Percentiles rank a stretch among this genome's conserved stretches.
phyloP scores from a whole-genome alignment of 2,797 vertebrate species.

The Argyrosomus regius region DNA sequence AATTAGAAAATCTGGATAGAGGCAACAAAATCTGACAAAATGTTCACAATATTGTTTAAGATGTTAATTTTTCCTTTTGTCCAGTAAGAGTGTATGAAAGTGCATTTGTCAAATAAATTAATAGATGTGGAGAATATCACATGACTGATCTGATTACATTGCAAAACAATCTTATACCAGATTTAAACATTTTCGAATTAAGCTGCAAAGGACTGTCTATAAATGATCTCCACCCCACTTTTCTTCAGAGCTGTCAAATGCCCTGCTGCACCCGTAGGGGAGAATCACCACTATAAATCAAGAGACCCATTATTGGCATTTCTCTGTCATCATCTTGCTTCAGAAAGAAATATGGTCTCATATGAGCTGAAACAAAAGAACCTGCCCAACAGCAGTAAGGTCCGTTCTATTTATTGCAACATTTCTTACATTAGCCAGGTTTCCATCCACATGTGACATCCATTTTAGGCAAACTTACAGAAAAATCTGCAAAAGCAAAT shows the following conservation, averaged over 20 bases:
- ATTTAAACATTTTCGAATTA: not conserved
- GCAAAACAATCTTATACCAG: no score
- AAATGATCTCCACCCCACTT: not conserved
- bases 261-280: not conserved
- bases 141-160: no score
- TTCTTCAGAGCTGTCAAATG: not conserved
- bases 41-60: no score
- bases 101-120: not conserved
- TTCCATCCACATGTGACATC: not conserved
- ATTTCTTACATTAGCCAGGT: not conserved
- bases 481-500: no score
- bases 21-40: no score
- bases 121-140: not conserved
- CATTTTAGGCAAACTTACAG: no score
- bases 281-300: not conserved
- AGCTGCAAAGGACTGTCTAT: not conserved
- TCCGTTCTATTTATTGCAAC: not conserved
- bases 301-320: not conserved
- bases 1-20: no score
- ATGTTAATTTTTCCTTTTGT: no score
- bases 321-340: not conserved
- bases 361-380: not conserved
- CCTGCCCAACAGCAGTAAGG: not conserved
- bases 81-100: not conserved
- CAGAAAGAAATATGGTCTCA: not conserved